A percentile compares a stretch with the other conserved stretches of the same genome.
Conservation (phyloP, 1,140 invertebrate genomes). For the Stegodyphus mimosarum region DNA sequence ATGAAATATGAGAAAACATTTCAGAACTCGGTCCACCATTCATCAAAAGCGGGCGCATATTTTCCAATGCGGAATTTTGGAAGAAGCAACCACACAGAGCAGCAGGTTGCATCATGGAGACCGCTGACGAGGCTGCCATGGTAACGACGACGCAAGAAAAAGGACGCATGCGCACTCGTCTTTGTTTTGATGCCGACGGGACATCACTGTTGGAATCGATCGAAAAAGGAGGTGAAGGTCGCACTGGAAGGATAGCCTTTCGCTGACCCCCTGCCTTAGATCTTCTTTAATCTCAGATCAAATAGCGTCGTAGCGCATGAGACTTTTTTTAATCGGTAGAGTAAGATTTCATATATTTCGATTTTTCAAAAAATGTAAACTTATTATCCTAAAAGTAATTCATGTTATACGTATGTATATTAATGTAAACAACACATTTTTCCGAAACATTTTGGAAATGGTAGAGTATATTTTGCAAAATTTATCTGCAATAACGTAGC, state of each 20-base stretch:
- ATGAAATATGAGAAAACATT: too few species aligned
- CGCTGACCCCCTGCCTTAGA: not conserved
- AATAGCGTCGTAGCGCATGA: too few species aligned
- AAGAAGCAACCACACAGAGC: not conserved
- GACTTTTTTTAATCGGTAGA: too few species aligned
- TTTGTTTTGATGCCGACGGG: constrained; percentile 22
- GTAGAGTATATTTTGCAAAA: too few species aligned
- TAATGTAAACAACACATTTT: too few species aligned
- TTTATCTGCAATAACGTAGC: too few species aligned
- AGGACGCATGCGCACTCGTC: not conserved
- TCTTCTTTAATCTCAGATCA: too few species aligned
- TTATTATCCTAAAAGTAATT: too few species aligned
- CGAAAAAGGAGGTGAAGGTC: constrained; percentile 14
- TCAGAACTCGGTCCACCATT: not conserved
- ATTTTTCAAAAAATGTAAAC: too few species aligned
- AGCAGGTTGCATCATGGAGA: constrained; percentile 17
- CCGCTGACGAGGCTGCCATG: not conserved
- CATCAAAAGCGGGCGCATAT: not conserved
- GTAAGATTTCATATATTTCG: too few species aligned
- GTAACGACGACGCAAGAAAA: constrained; percentile 7
- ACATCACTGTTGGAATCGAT: not conserved
- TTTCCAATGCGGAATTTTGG: not conserved
- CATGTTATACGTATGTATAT: too few species aligned
- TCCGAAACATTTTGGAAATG: too few species aligned
- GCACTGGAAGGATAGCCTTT: not conserved